Evolutionary conservation across 2,797 vertebrate genomes (phyloP).

Genomic region (Ataeniobius toweri): DNA sequence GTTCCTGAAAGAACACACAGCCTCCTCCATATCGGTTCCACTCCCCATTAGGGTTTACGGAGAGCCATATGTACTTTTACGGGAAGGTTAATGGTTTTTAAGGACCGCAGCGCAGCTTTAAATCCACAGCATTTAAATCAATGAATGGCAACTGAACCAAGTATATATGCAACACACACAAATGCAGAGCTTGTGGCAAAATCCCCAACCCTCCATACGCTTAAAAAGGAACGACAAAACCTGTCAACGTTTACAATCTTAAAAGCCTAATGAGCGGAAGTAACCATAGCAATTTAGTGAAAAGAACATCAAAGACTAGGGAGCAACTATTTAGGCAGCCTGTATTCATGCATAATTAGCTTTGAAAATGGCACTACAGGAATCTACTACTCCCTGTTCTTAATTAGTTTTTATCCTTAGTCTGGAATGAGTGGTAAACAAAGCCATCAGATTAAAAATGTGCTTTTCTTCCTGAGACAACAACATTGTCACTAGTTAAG

Average conservation of each 20-base stretch:
- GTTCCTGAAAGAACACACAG: conserved; percentile 55
- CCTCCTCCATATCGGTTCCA: conserved; percentile 57
- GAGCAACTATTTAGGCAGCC: conserved; percentile 78
- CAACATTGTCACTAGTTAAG: conserved; percentile 46
- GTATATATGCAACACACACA: conserved; percentile 50
- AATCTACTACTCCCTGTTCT: conserved; percentile 73
- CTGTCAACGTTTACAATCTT: conserved; percentile 74
- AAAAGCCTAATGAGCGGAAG: conserved; percentile 81
- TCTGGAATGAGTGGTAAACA: conserved; percentile 80
- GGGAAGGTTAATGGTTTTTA: conserved; percentile 81
- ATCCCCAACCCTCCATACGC: conserved; percentile 2
- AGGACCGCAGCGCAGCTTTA: conserved; percentile 68
- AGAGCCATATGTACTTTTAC: conserved; percentile 82
- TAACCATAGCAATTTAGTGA: conserved; percentile 77
- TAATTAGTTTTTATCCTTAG: conserved; percentile 80
- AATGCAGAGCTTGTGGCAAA: conserved; percentile 8
- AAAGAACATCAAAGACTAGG: conserved; percentile 78
- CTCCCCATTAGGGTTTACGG: conserved; percentile 81
- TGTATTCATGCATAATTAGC: conserved; percentile 83
- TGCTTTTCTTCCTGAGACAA: conserved; percentile 54
- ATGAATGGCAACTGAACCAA: conserved; percentile 58
- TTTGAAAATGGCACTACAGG: conserved; percentile 79
- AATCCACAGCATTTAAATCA: conserved; percentile 73
- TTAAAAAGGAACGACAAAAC: conserved; percentile 45
- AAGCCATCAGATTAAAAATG: conserved; percentile 72